phyloP scores from a whole-genome alignment of 2,888 invertebrate genomes.

The Neoascia interrupta region DNA sequence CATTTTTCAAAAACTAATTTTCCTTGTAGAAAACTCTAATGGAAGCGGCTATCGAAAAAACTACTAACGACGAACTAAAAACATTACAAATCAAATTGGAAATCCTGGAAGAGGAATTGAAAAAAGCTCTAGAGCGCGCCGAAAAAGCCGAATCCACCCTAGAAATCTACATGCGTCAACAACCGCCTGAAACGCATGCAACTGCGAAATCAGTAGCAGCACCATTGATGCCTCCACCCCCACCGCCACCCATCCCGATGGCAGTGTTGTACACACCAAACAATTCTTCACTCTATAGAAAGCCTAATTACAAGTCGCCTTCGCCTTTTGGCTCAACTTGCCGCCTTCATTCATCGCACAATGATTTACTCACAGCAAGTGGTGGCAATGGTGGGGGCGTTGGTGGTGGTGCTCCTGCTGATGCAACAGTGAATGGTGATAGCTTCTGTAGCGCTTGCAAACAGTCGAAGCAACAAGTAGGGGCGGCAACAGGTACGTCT shows the following conservation, averaged over 20 bases:
- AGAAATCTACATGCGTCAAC: constrained; percentile 73
- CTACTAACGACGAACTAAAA: constrained; percentile 81
- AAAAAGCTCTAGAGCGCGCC: constrained; percentile 80
- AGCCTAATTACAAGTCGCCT: constrained; percentile 42
- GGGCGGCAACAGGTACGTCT: constrained; percentile 79
- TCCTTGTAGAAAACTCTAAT: constrained; percentile 80
- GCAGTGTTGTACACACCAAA: constrained; percentile 75
- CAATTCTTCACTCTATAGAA: constrained; percentile 53
- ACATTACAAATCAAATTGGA: constrained; percentile 82
- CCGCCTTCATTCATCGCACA: constrained; percentile 68
- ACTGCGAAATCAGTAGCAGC: constrained; percentile 75
- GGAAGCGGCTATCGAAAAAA: constrained; percentile 81
- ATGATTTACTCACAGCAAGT: constrained; percentile 73
- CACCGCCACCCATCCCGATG: constrained; percentile 77
- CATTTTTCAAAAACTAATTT: constrained; percentile 68
- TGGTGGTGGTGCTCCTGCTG: constrained; percentile 70
- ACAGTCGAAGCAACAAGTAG: constrained; percentile 77
- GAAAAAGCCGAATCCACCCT: constrained; percentile 81
- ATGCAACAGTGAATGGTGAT: constrained; percentile 62
- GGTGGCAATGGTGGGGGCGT: constrained; percentile 30
- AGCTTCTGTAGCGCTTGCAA: constrained; percentile 71
- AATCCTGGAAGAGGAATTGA: constrained; percentile 81
- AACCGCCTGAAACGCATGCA: constrained; percentile 53
- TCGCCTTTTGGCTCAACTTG: constrained; percentile 40
- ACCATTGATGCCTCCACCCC: constrained; percentile 77